Percentiles rank a stretch among this genome's conserved stretches.
These are phyloP conservation scores for Margaritifera margaritifera DNA, from an alignment of 2,888 invertebrate genomes.

Conservation along the genomic window DNA sequence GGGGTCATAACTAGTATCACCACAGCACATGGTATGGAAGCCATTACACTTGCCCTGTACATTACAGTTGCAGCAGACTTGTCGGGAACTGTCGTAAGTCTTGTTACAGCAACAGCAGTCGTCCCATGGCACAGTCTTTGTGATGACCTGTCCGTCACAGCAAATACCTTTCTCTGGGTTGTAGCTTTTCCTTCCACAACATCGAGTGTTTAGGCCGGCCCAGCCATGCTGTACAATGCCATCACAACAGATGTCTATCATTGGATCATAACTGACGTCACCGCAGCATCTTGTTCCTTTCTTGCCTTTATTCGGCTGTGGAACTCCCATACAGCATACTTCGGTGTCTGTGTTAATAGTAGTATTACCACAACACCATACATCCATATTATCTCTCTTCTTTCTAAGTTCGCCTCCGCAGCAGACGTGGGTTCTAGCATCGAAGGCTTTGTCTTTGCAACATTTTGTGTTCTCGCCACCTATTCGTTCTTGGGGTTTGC, in stretches of 20 bases:
- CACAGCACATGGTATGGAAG: conserved; percentile 23
- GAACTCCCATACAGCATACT: conserved; percentile 22
- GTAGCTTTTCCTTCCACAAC: conserved; percentile 29
- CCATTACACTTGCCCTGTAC: conserved; percentile 31
- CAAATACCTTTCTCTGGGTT: conserved; percentile 33
- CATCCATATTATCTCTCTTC: conserved; percentile 21
- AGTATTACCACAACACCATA: conserved; percentile 24
- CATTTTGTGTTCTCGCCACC: conserved; percentile 26
- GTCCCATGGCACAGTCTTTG: conserved; percentile 29
- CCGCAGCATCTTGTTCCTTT: conserved; percentile 23
- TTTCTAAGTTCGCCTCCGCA: conserved; percentile 23
- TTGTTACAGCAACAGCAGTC: conserved; percentile 32
- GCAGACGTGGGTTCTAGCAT: conserved; percentile 20
- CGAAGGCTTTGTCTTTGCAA: conserved; percentile 21
- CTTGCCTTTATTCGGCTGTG: conserved; percentile 24
- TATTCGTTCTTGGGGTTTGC: conserved; percentile 9
- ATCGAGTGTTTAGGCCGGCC: conserved; percentile 21
- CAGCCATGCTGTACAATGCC: conserved; percentile 31
- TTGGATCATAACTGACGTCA: conserved; percentile 22
- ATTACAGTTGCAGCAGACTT: conserved; percentile 29
- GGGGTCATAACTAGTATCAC: conserved; percentile 24
- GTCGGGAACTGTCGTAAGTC: conserved; percentile 24
- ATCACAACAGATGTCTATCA: conserved; percentile 32
- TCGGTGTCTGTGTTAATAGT: conserved; percentile 26
- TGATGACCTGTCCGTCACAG: conserved; percentile 26